Conservation (phyloP, 1,140 invertebrate species). For the Dermatophagoides farinae region DNA sequence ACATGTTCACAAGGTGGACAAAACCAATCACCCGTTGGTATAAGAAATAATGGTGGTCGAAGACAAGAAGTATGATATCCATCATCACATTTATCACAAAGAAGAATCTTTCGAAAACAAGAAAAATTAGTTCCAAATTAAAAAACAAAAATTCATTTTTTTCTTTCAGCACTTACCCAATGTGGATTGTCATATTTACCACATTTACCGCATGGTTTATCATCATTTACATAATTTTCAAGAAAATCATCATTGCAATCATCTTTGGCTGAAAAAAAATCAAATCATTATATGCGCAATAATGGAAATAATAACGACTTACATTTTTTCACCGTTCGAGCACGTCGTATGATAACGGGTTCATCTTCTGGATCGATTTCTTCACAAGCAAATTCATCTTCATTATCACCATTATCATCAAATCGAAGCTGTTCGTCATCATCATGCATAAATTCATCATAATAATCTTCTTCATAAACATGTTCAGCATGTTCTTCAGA, state of each 20-base stretch:
- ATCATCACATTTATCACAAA: slow-evolving; percentile 81
- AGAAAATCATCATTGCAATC: slow-evolving; percentile 8
- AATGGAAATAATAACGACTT: slow-evolving; percentile 17
- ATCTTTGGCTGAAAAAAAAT: slow-evolving; percentile 7
- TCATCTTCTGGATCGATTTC: slow-evolving; percentile 20
- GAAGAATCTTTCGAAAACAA: slow-evolving; percentile 40
- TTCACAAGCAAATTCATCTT: slow-evolving; percentile 23
- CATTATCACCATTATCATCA: slow-evolving; percentile 18
- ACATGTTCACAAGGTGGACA: slow-evolving; percentile 83
- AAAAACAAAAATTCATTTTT: background rate
- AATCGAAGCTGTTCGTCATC: slow-evolving; percentile 19
- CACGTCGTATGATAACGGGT: slow-evolving; percentile 36
- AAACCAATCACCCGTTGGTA: slow-evolving; percentile 91
- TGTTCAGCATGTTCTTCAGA: background rate
- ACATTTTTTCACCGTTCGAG: slow-evolving; percentile 42
- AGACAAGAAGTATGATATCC: slow-evolving; percentile 88
- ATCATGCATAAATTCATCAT: slow-evolving; percentile 18
- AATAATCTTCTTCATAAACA: slow-evolving; percentile 2
- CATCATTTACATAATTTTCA: slow-evolving; percentile 22
- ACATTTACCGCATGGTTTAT: slow-evolving; percentile 55
- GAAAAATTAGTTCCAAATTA: background rate
- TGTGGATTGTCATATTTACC: slow-evolving; percentile 74
- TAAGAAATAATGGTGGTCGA: slow-evolving; percentile 63
- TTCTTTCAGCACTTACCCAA: slow-evolving; percentile 31
- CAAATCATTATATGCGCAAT: background rate